A percentile compares a stretch with the other conserved stretches of the same genome.
phyloP scores from a whole-genome alignment of 2,888 invertebrate genomes.

The Allolobophora icterica region DNA sequence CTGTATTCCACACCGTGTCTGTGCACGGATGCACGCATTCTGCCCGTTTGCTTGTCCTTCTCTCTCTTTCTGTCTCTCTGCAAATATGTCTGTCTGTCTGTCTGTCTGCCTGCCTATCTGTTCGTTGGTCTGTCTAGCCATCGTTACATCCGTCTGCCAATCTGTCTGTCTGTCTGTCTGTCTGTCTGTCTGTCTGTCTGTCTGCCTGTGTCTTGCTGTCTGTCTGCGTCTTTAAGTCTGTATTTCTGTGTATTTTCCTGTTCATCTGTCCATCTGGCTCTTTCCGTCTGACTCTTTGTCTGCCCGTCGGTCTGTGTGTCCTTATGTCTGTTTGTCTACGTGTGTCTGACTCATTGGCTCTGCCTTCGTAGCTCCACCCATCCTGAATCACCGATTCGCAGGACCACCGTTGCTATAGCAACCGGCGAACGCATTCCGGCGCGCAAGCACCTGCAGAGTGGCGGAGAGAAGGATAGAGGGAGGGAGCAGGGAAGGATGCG shows the following conservation, averaged over 20 bases:
- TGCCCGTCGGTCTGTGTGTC: background rate
- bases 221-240: background rate
- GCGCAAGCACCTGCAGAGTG: background rate
- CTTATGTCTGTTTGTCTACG: background rate
- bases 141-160: background rate
- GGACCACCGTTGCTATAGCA: background rate
- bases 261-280: background rate
- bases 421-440: conserved; percentile 10
- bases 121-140: background rate
- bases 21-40: background rate
- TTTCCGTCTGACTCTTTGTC: background rate
- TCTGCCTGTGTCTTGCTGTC: background rate
- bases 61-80: background rate
- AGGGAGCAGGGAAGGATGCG: background rate
- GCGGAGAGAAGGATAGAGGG: background rate
- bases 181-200: too few species aligned
- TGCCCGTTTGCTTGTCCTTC: background rate
- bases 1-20: too few species aligned
- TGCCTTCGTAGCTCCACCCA: background rate
- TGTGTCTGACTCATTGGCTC: background rate
- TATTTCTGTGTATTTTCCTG: background rate
- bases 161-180: background rate
- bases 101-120: background rate
- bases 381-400: conserved; percentile 9
- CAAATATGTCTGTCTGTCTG: background rate